A percentile compares a stretch with the other conserved stretches of the same genome.
phyloP scores from a whole-genome alignment of 2,113 vertebrate species.

The Lepus americanus region DNA sequence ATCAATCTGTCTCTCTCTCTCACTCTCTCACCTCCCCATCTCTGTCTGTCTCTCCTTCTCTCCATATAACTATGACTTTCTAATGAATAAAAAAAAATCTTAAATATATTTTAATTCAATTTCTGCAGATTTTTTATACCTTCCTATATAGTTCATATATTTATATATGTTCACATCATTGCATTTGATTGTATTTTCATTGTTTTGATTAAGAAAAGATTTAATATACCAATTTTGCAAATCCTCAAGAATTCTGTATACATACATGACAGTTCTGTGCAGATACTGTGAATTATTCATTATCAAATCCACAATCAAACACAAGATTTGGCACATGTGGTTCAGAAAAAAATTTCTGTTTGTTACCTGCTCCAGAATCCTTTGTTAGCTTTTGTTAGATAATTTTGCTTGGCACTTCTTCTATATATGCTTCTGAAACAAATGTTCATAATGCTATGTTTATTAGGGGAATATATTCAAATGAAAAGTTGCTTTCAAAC shows the following conservation, averaged over 20 bases:
- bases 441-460: background rate
- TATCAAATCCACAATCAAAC: background rate
- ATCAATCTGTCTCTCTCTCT: too few species aligned
- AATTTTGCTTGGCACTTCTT: background rate
- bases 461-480: background rate
- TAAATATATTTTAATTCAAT: too few species aligned
- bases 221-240: background rate
- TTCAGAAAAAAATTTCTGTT: background rate
- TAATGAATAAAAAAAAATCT: too few species aligned
- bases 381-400: background rate
- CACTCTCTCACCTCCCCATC: too few species aligned
- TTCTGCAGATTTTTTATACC: too few species aligned
- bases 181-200: background rate
- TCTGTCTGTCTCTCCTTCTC: too few species aligned
- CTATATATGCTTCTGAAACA: background rate
- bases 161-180: background rate
- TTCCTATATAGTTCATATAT: too few species aligned
- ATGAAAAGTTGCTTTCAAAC: background rate
- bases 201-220: background rate
- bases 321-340: background rate
- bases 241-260: background rate
- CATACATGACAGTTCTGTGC: background rate
- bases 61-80: too few species aligned
- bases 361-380: background rate
- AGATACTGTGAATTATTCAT: background rate